Evolutionary conservation across 2,113 vertebrate genomes (phyloP).

Genomic region (Procavia capensis): DNA sequence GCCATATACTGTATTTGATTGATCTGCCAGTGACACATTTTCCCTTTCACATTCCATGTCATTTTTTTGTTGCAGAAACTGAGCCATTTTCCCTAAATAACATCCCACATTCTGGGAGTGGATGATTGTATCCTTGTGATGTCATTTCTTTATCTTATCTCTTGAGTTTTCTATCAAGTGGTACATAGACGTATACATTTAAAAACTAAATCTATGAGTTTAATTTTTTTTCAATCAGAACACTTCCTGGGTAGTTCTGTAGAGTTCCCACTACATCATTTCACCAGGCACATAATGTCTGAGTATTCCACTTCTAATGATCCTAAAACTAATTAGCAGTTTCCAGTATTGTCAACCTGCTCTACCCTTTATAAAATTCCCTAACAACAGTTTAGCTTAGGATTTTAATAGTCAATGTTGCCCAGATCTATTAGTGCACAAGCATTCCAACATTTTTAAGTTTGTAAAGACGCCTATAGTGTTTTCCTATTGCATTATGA

Average conservation of each 20-base stretch:
- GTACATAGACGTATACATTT: background rate
- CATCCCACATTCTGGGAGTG: background rate
- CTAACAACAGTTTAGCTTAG: background rate
- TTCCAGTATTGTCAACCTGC: background rate
- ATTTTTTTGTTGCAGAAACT: background rate
- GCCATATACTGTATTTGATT: background rate
- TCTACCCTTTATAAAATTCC: background rate
- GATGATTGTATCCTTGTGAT: background rate
- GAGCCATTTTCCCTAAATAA: background rate
- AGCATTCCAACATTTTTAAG: background rate
- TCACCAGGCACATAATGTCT: background rate
- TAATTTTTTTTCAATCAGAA: background rate
- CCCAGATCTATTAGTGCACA: background rate
- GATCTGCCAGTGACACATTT: background rate
- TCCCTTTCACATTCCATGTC: background rate
- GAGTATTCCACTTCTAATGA: background rate
- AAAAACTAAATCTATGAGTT: background rate
- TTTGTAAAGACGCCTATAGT: no score
- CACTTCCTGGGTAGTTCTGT: background rate
- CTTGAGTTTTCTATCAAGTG: background rate
- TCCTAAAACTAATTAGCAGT: constrained; percentile 13
- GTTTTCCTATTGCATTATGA: background rate
- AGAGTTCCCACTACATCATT: background rate
- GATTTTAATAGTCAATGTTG: background rate
- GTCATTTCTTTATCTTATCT: background rate